These are phyloP conservation scores for Rhombomys opimus DNA, from an alignment of 2,113 vertebrate genomes.

Conservation along the genomic window DNA sequence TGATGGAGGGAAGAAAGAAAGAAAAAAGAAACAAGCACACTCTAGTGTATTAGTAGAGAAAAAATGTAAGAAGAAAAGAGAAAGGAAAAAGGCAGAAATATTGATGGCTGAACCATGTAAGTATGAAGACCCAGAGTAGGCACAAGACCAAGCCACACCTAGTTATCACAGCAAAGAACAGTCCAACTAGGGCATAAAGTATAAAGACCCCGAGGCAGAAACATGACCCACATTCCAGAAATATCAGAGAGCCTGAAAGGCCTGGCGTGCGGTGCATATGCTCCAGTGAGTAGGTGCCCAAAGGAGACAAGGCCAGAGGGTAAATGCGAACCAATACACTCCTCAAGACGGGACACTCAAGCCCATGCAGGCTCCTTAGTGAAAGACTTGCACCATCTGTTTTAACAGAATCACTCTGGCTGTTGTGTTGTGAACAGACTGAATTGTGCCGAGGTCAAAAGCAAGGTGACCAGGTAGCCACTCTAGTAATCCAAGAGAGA, in stretches of 20 bases:
- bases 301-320: background rate
- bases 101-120: background rate
- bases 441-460: background rate
- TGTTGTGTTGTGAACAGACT: background rate
- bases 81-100: background rate
- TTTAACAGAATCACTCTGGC: background rate
- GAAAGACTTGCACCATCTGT: background rate
- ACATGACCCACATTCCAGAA: background rate
- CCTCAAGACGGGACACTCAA: background rate
- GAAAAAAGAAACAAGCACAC: background rate
- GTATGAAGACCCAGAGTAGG: background rate
- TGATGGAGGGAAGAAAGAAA: too few species aligned
- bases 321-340: background rate
- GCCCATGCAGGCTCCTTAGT: background rate
- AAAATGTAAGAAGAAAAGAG: background rate
- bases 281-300: background rate
- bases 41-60: background rate
- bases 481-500: background rate
- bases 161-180: background rate
- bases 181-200: background rate
- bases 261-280: background rate
- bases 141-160: background rate
- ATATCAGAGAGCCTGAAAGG: background rate
- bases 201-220: background rate
- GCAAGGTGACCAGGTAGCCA: background rate